Evolutionary conservation across 1,140 invertebrate genomes (phyloP).

Genomic region (Centruroides vittatus): DNA sequence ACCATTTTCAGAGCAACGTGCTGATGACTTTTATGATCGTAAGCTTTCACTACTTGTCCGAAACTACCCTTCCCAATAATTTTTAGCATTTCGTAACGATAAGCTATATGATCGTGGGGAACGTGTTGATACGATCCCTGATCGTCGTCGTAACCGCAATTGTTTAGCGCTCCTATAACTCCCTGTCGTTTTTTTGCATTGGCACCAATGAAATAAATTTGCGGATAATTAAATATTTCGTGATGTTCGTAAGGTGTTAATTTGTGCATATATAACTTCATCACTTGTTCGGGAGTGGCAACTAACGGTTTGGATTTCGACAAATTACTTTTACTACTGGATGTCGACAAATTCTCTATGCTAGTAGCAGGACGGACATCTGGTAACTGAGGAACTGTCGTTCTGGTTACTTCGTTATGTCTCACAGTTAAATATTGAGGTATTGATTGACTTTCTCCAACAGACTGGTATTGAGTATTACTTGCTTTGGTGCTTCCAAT

Average conservation of each 20-base stretch:
- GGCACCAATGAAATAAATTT: constrained; percentile 92
- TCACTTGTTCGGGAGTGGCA: constrained; percentile 71
- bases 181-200: constrained; percentile 90
- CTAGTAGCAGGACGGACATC: constrained; percentile 15
- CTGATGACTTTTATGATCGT: constrained; percentile 88
- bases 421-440: constrained; percentile 6
- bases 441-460: background rate
- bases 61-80: constrained; percentile 98
- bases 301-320: constrained; percentile 33
- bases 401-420: constrained; percentile 3
- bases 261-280: constrained; percentile 88
- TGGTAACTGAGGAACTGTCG: constrained; percentile 10
- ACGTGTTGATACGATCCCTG: constrained; percentile 96
- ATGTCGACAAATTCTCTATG: constrained; percentile 12
- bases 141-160: constrained; percentile 90
- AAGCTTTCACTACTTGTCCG: constrained; percentile 95
- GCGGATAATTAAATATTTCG: constrained; percentile 83
- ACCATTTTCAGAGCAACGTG: constrained; percentile 97
- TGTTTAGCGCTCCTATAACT: constrained; percentile 66
- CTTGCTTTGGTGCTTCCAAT: constrained; percentile 5
- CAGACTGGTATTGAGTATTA: constrained; percentile 7
- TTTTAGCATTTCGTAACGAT: constrained; percentile 91
- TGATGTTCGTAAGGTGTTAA: constrained; percentile 86
- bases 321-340: constrained; percentile 12
- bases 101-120: constrained; percentile 94